These are phyloP conservation scores for Achatina immaculata DNA, from an alignment of 1,140 invertebrate genomes.

Conservation along the genomic window DNA sequence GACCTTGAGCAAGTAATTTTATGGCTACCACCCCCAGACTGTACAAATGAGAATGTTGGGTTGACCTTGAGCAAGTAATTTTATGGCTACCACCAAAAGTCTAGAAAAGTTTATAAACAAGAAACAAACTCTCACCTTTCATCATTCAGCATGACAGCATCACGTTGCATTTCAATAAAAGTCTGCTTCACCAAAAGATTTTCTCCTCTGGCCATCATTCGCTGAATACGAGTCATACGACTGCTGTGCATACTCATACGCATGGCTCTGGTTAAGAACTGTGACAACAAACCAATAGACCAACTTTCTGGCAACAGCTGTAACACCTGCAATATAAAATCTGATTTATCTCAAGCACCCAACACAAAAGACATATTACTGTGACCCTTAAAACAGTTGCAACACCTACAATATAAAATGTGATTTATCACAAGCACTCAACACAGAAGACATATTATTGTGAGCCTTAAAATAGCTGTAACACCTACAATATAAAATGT, in stretches of 20 bases:
- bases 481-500: slow-evolving; percentile 62
- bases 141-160: slow-evolving; percentile 69
- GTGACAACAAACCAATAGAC: slow-evolving; percentile 71
- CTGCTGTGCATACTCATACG: slow-evolving; percentile 69
- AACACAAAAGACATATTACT: no score
- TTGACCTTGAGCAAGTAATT: no score
- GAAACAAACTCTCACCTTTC: slow-evolving; percentile 65
- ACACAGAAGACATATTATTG: no score
- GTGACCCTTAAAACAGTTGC: no score
- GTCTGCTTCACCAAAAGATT: slow-evolving; percentile 70
- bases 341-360: no score
- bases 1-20: no score
- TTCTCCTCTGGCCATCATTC: slow-evolving; percentile 71
- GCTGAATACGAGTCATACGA: slow-evolving; percentile 69
- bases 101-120: background rate
- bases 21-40: no score
- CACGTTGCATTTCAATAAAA: slow-evolving; percentile 66
- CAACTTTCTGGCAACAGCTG: slow-evolving; percentile 72
- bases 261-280: slow-evolving; percentile 70
- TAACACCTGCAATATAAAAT: slow-evolving; percentile 65
- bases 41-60: no score
- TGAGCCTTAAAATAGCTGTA: slow-evolving; percentile 72
- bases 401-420: slow-evolving; percentile 65
- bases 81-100: no score
- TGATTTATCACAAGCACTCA: no score